Conservation (phyloP, 2,888 invertebrate species). For the Coelopa pilipes region DNA sequence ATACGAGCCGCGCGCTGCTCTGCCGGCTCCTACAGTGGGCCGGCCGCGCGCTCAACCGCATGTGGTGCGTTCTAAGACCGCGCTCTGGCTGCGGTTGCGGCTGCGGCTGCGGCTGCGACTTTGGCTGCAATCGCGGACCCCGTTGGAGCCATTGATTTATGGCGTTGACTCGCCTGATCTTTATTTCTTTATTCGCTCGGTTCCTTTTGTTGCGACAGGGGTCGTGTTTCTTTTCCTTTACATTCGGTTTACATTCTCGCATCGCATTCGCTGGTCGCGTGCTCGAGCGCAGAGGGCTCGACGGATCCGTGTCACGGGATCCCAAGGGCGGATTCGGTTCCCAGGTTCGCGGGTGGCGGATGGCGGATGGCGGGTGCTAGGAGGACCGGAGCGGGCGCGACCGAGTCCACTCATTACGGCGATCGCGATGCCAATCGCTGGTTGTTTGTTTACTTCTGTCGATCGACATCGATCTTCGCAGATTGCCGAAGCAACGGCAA, state of each 20-base stretch:
- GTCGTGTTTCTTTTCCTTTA: too few relatives aligned
- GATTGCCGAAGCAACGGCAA: constrained; percentile 24
- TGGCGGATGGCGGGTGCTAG: too few relatives aligned
- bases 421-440: constrained; percentile 24
- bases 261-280: too few relatives aligned
- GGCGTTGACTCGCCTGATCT: constrained; percentile 42
- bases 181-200: background rate
- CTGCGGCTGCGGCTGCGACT: background rate
- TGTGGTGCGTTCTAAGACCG: constrained; percentile 39
- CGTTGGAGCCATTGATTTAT: constrained; percentile 39
- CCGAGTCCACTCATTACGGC: constrained; percentile 18
- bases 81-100: constrained; percentile 4
- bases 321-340: too few relatives aligned
- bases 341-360: too few relatives aligned
- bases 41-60: constrained; percentile 27
- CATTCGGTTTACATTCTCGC: too few relatives aligned
- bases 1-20: background rate
- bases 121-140: background rate
- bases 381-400: background rate
- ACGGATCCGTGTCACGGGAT: too few relatives aligned
- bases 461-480: constrained; percentile 35
- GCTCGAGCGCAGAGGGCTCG: background rate
- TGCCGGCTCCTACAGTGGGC: constrained; percentile 12
- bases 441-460: constrained; percentile 28
- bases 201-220: too few relatives aligned